Evolutionary conservation across 2,888 invertebrate species (phyloP).

Genomic region (Drosophila recens): DNA sequence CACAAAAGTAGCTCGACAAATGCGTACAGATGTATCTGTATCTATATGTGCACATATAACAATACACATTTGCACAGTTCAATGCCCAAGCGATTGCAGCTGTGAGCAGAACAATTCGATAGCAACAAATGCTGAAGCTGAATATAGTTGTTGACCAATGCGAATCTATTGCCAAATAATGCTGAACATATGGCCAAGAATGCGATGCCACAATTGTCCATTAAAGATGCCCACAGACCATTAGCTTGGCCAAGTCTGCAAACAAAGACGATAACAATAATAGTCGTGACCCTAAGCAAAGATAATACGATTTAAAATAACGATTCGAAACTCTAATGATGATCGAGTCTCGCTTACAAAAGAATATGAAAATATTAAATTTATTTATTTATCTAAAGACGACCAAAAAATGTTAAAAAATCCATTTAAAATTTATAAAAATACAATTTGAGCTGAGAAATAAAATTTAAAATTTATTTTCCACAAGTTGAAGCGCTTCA

Average conservation of each 20-base stretch:
- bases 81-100: slow-evolving; percentile 71
- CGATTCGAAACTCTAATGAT: not conserved
- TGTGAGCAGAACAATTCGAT: slow-evolving; percentile 43
- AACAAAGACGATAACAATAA: slow-evolving; percentile 13
- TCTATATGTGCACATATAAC: slow-evolving; percentile 18
- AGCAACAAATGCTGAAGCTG: slow-evolving; percentile 10
- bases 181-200: slow-evolving; percentile 45
- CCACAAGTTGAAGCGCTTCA: too few species aligned
- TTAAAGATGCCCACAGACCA: slow-evolving; percentile 66
- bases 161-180: slow-evolving; percentile 41
- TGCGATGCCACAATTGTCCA: slow-evolving; percentile 45
- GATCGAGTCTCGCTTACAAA: slow-evolving; percentile 1
- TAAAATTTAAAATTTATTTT: too few species aligned
- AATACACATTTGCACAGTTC: slow-evolving; percentile 68
- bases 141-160: slow-evolving; percentile 15
- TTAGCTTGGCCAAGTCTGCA: slow-evolving; percentile 46
- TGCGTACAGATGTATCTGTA: slow-evolving; percentile 2
- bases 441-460: too few species aligned
- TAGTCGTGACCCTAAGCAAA: slow-evolving; percentile 4
- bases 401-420: too few species aligned
- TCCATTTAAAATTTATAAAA: too few species aligned
- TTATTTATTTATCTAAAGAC: not conserved
- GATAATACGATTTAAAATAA: slow-evolving; percentile 23
- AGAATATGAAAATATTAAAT: not conserved
- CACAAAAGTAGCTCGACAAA: slow-evolving; percentile 20